phyloP scores from a whole-genome alignment of 2,113 vertebrate species.

The Campylomormyrus tamandua region DNA sequence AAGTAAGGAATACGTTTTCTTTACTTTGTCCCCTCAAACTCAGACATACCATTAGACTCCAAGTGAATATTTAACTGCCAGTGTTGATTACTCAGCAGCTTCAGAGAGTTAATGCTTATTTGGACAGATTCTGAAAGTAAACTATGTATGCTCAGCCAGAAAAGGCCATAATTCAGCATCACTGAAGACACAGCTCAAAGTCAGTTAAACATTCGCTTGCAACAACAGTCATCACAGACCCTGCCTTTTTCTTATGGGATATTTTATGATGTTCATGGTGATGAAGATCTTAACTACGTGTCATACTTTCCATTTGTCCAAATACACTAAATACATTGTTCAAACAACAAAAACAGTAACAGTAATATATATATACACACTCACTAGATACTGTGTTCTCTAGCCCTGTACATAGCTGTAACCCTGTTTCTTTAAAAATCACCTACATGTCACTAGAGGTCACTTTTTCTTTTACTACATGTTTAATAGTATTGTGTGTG shows the following conservation, averaged over 20 bases:
- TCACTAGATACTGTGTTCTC: neutral
- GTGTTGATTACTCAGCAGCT: neutral
- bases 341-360: neutral
- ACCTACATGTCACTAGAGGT: neutral
- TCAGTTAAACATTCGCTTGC: neutral
- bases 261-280: neutral
- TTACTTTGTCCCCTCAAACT: neutral
- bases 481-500: neutral
- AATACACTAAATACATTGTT: neutral
- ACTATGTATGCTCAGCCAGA: neutral
- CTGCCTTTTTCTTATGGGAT: neutral
- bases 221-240: neutral
- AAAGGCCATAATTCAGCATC: neutral
- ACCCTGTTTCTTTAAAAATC: neutral
- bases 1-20: neutral
- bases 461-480: neutral
- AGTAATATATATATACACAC: no score
- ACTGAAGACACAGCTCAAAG: neutral
- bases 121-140: neutral
- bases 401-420: neutral
- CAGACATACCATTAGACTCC: neutral
- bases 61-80: neutral
- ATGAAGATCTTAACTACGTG: neutral
- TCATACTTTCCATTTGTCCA: neutral
- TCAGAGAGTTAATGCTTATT: neutral